These are phyloP conservation scores for Acholoe squamosa DNA, from an alignment of 2,888 invertebrate genomes.

Conservation along the genomic window DNA sequence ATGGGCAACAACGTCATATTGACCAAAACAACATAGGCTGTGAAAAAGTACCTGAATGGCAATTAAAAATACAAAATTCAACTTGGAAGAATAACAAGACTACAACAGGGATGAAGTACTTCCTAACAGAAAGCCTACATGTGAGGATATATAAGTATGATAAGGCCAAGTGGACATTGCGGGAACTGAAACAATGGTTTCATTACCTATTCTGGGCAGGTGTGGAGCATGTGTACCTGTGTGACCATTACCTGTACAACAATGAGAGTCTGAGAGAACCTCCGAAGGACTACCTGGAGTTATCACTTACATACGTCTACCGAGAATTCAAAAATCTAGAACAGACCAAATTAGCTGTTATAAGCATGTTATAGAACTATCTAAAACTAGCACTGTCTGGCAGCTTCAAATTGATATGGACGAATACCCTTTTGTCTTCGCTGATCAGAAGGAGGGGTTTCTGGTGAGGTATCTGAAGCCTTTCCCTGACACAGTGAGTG, in stretches of 20 bases:
- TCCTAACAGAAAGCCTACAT: not conserved
- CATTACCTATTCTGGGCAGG: constrained; percentile 69
- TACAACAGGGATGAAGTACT: not conserved
- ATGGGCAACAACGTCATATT: no score
- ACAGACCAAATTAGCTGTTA: not conserved
- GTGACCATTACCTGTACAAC: constrained; percentile 66
- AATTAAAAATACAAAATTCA: not conserved
- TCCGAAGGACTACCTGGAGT: constrained; percentile 57
- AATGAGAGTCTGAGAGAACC: constrained; percentile 62
- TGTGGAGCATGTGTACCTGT: constrained; percentile 67
- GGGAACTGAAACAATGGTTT: constrained; percentile 69
- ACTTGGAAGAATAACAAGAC: not conserved
- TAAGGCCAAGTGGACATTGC: constrained; percentile 68
- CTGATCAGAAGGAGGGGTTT: not conserved
- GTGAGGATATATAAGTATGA: constrained; percentile 66
- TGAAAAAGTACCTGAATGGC: not conserved
- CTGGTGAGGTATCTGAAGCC: not conserved
- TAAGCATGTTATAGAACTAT: not conserved
- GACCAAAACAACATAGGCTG: no score
- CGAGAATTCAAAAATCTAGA: not conserved
- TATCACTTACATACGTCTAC: not conserved
- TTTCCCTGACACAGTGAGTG: not conserved
- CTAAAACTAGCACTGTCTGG: not conserved
- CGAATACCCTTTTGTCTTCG: not conserved
- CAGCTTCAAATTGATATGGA: not conserved